phyloP scores from a whole-genome alignment of 2,888 invertebrate genomes.

The Harpalus rufipes region DNA sequence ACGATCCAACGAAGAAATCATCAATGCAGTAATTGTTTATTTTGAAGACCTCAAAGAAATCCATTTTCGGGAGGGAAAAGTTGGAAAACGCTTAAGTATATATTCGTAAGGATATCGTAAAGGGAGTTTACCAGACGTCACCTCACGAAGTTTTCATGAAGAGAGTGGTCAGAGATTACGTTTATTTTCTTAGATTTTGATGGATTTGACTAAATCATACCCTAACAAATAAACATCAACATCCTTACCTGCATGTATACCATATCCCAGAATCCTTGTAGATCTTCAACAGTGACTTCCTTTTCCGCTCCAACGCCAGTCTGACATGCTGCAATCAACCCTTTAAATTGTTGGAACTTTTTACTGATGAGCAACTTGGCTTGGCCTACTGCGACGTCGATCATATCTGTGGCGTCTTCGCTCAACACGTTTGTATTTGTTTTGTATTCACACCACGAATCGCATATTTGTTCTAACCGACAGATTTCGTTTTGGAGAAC shows the following conservation, averaged over 20 bases:
- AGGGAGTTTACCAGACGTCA: too few species aligned
- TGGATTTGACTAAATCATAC: too few species aligned
- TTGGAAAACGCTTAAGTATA: too few species aligned
- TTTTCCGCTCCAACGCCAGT: slow-evolving; percentile 77
- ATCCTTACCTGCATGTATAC: slow-evolving; percentile 83
- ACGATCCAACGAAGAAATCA: too few species aligned
- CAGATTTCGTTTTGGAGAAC: slow-evolving; percentile 79
- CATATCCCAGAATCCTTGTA: slow-evolving; percentile 95
- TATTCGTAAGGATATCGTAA: too few species aligned
- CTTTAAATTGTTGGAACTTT: slow-evolving; percentile 88
- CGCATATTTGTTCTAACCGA: slow-evolving; percentile 79
- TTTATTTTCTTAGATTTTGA: too few species aligned
- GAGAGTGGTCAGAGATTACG: too few species aligned
- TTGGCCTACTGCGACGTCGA: slow-evolving; percentile 88
- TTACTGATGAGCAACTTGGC: slow-evolving; percentile 86
- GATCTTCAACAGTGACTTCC: slow-evolving; percentile 83
- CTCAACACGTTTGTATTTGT: slow-evolving; percentile 74
- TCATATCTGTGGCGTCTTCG: slow-evolving; percentile 80
- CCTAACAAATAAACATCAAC: too few species aligned
- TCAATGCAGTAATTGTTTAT: too few species aligned
- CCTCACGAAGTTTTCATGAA: too few species aligned
- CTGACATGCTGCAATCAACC: slow-evolving; percentile 75
- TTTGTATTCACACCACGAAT: slow-evolving; percentile 79
- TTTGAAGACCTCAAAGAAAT: too few species aligned
- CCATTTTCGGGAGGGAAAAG: too few species aligned